Evolutionary conservation across 1,140 invertebrate genomes (phyloP).

Genomic region (Hyles euphorbiae): DNA sequence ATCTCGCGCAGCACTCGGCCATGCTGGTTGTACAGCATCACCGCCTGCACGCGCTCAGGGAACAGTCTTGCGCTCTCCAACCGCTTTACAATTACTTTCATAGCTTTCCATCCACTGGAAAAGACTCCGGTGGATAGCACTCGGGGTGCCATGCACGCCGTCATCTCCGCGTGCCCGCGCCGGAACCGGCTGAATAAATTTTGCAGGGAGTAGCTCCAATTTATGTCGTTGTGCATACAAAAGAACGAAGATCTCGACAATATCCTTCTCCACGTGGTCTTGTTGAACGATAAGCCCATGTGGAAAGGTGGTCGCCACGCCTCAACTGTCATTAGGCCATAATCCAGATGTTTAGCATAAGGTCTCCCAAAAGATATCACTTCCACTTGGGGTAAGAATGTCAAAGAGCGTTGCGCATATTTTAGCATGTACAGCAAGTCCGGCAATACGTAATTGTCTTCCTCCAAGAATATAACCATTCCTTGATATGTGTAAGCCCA

Average conservation of each 20-base stretch:
- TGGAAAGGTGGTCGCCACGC: conserved; percentile 32
- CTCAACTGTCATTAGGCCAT: conserved; percentile 25
- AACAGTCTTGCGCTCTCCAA: conserved; percentile 11
- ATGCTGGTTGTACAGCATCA: conserved; percentile 16
- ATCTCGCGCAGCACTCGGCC: conserved; percentile 14
- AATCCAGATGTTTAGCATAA: conserved; percentile 14
- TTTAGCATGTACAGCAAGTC: conserved; percentile 30
- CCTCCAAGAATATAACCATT: conserved; percentile 22
- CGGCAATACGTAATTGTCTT: conserved; percentile 28
- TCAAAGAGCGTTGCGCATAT: conserved; percentile 71
- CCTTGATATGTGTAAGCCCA: conserved; percentile 13
- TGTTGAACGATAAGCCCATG: conserved; percentile 91
- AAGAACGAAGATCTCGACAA: conserved; percentile 88
- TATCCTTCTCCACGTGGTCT: conserved; percentile 87
- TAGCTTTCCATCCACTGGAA: conserved; percentile 5
- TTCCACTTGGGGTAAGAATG: conserved; percentile 32
- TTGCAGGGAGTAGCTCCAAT: conserved; percentile 38
- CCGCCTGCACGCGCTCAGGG: conserved; percentile 20
- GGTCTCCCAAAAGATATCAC: conserved; percentile 32
- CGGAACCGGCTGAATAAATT: conserved; percentile 22
- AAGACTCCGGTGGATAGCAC: conserved; percentile 21
- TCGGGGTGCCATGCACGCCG: conserved; percentile 22
- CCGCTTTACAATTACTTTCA: conserved; percentile 3
- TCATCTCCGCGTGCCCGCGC: conserved; percentile 19
- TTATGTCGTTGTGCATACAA: conserved; percentile 89